Evolutionary conservation across 2,888 invertebrate species (phyloP), one percentile per base, ranked within the genome.

Genomic region (Nephrotoma appendiculata): DNA sequence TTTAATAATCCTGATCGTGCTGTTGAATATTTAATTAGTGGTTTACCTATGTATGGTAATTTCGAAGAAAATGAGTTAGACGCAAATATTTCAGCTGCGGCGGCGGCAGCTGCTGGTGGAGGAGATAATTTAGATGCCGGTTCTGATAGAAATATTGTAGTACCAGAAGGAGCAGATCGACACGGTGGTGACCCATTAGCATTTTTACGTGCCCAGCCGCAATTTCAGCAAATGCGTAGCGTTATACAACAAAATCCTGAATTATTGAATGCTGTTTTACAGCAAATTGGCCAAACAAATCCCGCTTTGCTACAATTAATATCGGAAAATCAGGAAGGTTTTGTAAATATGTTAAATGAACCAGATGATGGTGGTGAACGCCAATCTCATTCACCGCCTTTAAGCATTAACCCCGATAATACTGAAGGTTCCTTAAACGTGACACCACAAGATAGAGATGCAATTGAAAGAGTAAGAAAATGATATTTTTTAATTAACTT

Each of bases 1-100:
- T 99, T 96, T 92, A 99, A 98, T 92, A 99, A 99, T 92, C 97
- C 99, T 12, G 98, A 99, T 91, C 93, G 99, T 91, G 99, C 99
- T 87, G 99, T 99, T 71, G 99, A 99, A 92, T 99, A 99, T 92
- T 94, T 99, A 88, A 94, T 99, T 89, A 97, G 95, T 88, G 98
- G 97, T 87, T 97, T 97, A 89, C 97, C 96, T 86, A 71, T 71
- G 52, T 57, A 57, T 31, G 94, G 94, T 86, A 89, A 92, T 41
- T 91, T 93, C 87, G 93, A 93, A 85, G 93, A 93, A 87, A 92
- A 91, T 42, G 89, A 89, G 86, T 89, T 88, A 83, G 88, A 87
- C 15, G 43, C 84, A 42, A 41, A 43, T 84, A 84, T 84, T 84
- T 41, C 84, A 6, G 84, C 84, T 42, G 43, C 84, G 5, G 88